phyloP scores from a whole-genome alignment of 2,113 vertebrate species.

The Orientallactaga bullata region DNA sequence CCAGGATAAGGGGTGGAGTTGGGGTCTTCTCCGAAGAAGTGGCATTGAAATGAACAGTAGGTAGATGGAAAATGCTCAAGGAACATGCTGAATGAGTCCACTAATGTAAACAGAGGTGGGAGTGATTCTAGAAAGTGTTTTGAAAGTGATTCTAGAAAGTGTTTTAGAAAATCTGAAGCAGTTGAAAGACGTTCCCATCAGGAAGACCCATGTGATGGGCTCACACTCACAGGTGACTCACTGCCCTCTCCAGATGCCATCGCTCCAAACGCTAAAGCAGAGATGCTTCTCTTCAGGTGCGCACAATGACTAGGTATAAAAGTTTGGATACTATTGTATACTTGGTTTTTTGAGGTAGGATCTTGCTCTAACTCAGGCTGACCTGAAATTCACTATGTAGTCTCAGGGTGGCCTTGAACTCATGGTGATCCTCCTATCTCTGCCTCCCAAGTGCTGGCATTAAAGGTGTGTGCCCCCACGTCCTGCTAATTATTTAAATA shows the following conservation, averaged over 20 bases:
- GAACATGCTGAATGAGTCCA: neutral
- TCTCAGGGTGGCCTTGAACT: too few relatives aligned
- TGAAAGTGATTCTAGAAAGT: neutral
- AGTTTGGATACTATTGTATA: neutral
- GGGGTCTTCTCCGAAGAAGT: neutral
- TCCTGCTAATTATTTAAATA: too few relatives aligned
- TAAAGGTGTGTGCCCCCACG: too few relatives aligned
- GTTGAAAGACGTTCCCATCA: neutral
- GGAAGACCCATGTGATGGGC: too few relatives aligned
- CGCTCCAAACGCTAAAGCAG: neutral
- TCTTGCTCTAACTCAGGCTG: too few relatives aligned
- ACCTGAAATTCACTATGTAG: too few relatives aligned
- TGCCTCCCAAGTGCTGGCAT: too few relatives aligned
- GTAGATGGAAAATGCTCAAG: neutral
- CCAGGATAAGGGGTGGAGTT: fast-evolving
- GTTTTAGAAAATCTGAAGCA: neutral
- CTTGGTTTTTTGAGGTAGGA: too few relatives aligned
- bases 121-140: neutral
- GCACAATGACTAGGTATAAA: neutral
- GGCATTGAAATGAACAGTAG: neutral
- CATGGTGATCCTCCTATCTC: too few relatives aligned
- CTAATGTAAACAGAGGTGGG: neutral
- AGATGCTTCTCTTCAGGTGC: neutral
- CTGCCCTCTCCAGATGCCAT: neutral
- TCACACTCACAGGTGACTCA: neutral